Evolutionary conservation across 2,797 vertebrate species (phyloP).

Genomic region (Tympanoctomys barrerae): DNA sequence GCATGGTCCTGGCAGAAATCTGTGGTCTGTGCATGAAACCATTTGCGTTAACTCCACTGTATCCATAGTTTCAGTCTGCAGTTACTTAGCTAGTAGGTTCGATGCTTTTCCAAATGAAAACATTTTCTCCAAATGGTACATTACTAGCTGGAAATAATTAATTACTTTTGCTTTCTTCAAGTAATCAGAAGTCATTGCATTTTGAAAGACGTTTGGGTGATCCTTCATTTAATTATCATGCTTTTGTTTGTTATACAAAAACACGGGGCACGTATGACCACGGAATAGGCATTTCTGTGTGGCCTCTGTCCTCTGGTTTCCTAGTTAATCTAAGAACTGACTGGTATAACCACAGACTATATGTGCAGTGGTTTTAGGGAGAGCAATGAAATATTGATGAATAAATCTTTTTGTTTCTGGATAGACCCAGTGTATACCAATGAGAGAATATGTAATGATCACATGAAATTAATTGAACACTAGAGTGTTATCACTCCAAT

Average conservation of each 20-base stretch:
- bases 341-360: background rate
- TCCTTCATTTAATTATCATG: background rate
- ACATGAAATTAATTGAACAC: background rate
- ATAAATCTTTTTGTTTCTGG: constrained; percentile 11
- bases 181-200: background rate
- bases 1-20: background rate
- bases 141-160: background rate
- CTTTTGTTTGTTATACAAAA: background rate
- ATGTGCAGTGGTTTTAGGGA: background rate
- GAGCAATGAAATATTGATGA: background rate
- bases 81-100: background rate
- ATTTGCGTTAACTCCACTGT: background rate
- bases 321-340: background rate
- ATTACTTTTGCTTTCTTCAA: background rate
- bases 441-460: background rate
- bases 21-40: background rate
- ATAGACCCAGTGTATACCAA: background rate
- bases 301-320: background rate
- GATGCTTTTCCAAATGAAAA: background rate
- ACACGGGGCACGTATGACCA: background rate
- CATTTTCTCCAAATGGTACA: background rate
- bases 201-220: background rate
- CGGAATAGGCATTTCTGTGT: background rate
- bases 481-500: background rate
- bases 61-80: background rate